These are phyloP conservation scores for Aldrovandia affinis DNA, from an alignment of 2,797 vertebrate genomes.

Conservation along the genomic window DNA sequence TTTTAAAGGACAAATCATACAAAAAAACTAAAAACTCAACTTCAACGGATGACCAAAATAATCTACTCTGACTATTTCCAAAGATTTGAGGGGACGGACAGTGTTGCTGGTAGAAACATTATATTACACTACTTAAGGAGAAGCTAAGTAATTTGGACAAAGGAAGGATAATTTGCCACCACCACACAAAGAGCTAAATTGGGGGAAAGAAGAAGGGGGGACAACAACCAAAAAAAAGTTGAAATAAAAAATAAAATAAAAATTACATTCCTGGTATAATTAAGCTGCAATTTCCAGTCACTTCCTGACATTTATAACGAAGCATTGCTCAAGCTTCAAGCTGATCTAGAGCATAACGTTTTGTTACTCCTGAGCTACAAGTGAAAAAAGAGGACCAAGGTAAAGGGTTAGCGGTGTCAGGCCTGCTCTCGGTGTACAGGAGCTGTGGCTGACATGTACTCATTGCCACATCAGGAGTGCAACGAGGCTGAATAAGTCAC, in stretches of 20 bases:
- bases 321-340: not conserved
- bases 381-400: not conserved
- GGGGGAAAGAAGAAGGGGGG: not conserved
- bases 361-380: not conserved
- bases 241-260: slow-evolving; percentile 10
- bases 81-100: not conserved
- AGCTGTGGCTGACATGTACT: not conserved
- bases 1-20: not conserved
- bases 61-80: too few species aligned
- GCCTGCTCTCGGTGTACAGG: not conserved
- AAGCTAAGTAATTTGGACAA: not conserved
- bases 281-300: not conserved
- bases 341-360: not conserved
- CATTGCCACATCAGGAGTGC: not conserved
- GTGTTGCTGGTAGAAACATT: not conserved
- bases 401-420: too few species aligned
- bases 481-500: not conserved
- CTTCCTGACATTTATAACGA: slow-evolving; percentile 16
- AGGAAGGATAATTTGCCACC: not conserved
- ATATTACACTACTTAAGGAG: not conserved
- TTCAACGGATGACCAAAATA: too few species aligned
- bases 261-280: slow-evolving; percentile 21
- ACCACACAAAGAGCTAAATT: not conserved
- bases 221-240: not conserved
- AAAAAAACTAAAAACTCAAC: not conserved